A percentile compares a stretch with the other conserved stretches of the same genome.
Evolutionary conservation across 30 jellyfish, hydroid and myxozoan species (phyloP).

Genomic region (Turritopsis rubra): DNA sequence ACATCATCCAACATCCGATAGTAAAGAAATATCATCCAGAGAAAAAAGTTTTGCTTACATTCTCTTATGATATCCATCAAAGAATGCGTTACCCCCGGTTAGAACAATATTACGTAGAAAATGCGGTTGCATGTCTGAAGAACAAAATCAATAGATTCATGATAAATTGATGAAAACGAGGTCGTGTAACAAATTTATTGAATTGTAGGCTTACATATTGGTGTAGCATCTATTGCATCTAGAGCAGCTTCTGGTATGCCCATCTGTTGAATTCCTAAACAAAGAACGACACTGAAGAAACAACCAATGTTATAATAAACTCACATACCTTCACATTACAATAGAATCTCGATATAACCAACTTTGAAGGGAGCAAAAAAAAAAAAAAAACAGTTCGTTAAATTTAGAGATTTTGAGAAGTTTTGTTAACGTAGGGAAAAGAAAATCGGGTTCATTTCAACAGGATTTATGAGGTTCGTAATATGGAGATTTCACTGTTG

Average conservation of each 20-base stretch:
- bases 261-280: slow-evolving; percentile 81
- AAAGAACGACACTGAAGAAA: slow-evolving; percentile 1
- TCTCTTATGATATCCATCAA: slow-evolving; percentile 63
- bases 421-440: too few species aligned
- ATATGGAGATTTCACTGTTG: too few species aligned
- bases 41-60: slow-evolving; percentile 37
- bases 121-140: slow-evolving; percentile 84
- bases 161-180: not conserved
- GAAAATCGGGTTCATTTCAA: too few species aligned
- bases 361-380: too few species aligned
- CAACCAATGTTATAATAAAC: too few species aligned
- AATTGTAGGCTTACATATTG: slow-evolving; percentile 48
- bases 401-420: too few species aligned
- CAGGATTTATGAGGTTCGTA: too few species aligned
- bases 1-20: not conserved
- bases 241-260: slow-evolving; percentile 84
- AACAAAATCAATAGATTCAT: not conserved
- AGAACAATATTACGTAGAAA: slow-evolving; percentile 54
- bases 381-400: too few species aligned
- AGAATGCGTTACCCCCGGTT: slow-evolving; percentile 75
- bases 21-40: not conserved
- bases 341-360: too few species aligned
- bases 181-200: not conserved
- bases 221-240: slow-evolving; percentile 51
- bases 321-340: too few species aligned